These are phyloP conservation scores for Girardinichthys multiradiatus DNA, from an alignment of 2,113 vertebrate species.

Conservation along the genomic window DNA sequence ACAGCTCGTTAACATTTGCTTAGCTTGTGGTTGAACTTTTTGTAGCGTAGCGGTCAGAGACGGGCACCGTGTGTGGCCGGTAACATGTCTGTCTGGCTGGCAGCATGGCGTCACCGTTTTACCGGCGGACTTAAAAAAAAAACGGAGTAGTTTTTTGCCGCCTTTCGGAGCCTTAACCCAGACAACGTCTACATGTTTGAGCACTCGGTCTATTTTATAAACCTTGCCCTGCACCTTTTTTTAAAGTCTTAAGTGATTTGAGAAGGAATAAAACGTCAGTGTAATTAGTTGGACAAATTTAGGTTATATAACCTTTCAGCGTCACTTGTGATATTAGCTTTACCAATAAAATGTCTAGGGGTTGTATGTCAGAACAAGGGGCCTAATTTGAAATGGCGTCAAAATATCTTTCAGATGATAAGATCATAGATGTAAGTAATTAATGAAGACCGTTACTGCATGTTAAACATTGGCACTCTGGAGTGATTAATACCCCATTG, in stretches of 20 bases:
- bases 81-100: slow-evolving; percentile 51
- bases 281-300: too few species aligned
- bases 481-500: too few species aligned
- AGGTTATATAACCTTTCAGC: background rate
- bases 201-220: background rate
- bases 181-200: slow-evolving; percentile 1
- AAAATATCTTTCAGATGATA: background rate
- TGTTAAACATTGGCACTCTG: too few species aligned
- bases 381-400: background rate
- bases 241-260: background rate
- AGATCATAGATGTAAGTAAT: background rate
- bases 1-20: background rate
- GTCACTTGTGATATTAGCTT: background rate
- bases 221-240: background rate
- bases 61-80: slow-evolving; percentile 58
- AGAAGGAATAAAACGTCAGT: too few species aligned
- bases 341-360: background rate
- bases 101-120: slow-evolving; percentile 66
- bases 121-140: slow-evolving; percentile 18
- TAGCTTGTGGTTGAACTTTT: slow-evolving; percentile 5
- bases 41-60: background rate
- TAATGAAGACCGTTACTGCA: too few species aligned
- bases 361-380: background rate
- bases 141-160: background rate
- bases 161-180: background rate